These are phyloP conservation scores for Morpho deidamia DNA, from an alignment of 2,888 invertebrate genomes.

Conservation along the genomic window DNA sequence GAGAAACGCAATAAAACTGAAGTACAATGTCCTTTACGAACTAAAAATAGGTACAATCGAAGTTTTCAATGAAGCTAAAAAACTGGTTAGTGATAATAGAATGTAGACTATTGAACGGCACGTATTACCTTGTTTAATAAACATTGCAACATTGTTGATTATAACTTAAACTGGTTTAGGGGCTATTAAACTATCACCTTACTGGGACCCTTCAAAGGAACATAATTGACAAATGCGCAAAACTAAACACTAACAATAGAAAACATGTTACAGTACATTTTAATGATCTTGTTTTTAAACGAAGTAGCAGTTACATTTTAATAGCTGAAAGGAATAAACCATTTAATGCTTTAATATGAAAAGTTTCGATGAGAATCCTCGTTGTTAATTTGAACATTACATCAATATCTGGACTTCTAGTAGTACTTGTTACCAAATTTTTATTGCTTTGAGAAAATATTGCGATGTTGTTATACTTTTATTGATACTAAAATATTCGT, in stretches of 20 bases:
- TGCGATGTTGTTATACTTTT: constrained; percentile 6
- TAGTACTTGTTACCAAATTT: neutral
- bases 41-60: constrained; percentile 23
- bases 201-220: constrained; percentile 32
- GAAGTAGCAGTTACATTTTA: constrained; percentile 59
- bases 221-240: constrained; percentile 50
- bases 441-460: constrained; percentile 10
- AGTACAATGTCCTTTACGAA: constrained; percentile 24
- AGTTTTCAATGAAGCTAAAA: constrained; percentile 21
- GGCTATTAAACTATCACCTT: constrained; percentile 39
- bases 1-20: constrained; percentile 25
- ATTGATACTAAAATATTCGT: constrained; percentile 6
- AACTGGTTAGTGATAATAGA: constrained; percentile 25
- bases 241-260: constrained; percentile 56
- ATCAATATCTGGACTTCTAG: constrained; percentile 11
- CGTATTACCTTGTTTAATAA: constrained; percentile 75
- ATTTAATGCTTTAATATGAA: constrained; percentile 34
- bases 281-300: constrained; percentile 56
- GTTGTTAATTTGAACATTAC: constrained; percentile 53
- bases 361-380: constrained; percentile 54
- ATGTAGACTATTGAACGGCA: constrained; percentile 39
- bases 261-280: constrained; percentile 60
- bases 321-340: constrained; percentile 54
- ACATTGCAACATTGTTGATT: constrained; percentile 73
- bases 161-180: constrained; percentile 52